Evolutionary conservation across 2,113 vertebrate genomes (phyloP).

Genomic region (Catharus bicknelli): DNA sequence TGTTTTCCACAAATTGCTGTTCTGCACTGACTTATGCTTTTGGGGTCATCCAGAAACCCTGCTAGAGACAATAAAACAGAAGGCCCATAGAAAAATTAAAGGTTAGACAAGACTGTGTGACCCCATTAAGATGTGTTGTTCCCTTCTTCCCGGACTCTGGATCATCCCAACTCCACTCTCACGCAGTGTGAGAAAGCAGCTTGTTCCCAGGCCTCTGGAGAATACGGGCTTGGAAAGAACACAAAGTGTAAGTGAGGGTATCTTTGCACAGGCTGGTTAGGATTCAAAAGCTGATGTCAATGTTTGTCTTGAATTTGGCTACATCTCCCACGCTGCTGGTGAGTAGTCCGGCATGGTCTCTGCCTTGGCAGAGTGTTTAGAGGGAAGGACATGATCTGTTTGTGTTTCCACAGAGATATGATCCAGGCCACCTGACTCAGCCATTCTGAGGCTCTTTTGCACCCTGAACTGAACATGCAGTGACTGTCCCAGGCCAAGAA

Average conservation of each 20-base stretch:
- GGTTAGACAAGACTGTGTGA: not conserved
- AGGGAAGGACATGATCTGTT: not conserved
- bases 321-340: not conserved
- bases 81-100: not conserved
- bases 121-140: not conserved
- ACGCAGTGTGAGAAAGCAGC: not conserved
- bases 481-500: not conserved
- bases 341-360: not conserved
- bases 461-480: rapidly evolving
- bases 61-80: not conserved
- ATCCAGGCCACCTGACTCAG: not conserved
- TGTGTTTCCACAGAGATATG: not conserved
- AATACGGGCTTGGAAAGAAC: not conserved
- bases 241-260: not conserved
- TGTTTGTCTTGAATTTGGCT: not conserved
- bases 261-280: not conserved
- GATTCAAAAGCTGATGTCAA: slow-evolving; percentile 17
- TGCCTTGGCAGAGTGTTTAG: not conserved
- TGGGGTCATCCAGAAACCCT: not conserved
- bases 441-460: not conserved
- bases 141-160: not conserved
- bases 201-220: not conserved
- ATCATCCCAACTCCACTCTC: not conserved
- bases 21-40: not conserved
- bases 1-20: not conserved